Conservation (phyloP, 2,797 vertebrate species). For the Muscicapa striata region DNA sequence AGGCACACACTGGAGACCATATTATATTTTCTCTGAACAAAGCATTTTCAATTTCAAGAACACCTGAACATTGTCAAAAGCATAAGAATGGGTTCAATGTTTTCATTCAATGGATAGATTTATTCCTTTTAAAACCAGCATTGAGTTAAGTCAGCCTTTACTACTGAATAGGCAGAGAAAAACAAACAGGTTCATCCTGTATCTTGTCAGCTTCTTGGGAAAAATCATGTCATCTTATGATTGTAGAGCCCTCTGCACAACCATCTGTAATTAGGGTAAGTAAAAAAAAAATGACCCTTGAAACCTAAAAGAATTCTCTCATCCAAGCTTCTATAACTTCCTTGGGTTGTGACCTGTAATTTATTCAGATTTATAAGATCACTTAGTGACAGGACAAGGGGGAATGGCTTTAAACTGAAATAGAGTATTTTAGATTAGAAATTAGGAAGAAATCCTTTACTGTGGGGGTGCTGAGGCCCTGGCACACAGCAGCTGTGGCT, state of each 20-base stretch:
- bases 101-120: background rate
- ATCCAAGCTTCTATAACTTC: background rate
- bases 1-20: rapidly evolving
- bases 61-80: background rate
- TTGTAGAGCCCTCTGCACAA: background rate
- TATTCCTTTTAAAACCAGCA: background rate
- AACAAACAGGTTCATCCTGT: background rate
- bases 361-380: background rate
- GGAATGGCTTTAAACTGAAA: background rate
- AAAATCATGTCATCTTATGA: background rate
- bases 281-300: background rate
- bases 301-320: background rate
- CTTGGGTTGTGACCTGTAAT: background rate
- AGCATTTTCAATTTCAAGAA: background rate
- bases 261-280: background rate
- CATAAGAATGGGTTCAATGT: background rate
- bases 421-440: background rate
- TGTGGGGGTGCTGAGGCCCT: background rate
- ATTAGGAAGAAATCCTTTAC: background rate
- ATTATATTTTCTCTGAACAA: background rate
- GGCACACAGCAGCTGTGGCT: background rate
- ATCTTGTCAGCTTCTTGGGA: background rate
- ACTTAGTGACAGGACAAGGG: background rate
- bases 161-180: background rate
- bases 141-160: background rate